These are phyloP conservation scores for Baronia brevicornis DNA, from an alignment of 2,888 invertebrate species.

Conservation along the genomic window DNA sequence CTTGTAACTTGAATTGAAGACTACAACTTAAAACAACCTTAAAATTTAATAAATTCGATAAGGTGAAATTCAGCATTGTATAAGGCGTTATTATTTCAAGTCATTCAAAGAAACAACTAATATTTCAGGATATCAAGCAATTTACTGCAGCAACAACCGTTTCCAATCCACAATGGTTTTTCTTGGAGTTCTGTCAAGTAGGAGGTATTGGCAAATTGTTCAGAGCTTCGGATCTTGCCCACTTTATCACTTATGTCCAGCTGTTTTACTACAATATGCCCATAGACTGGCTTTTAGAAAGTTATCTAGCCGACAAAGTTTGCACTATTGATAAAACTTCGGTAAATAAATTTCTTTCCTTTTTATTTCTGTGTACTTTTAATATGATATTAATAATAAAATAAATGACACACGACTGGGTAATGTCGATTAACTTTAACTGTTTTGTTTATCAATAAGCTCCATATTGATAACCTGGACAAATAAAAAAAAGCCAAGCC, in stretches of 20 bases:
- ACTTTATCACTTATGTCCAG: conserved; percentile 93
- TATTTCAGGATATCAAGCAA: conserved; percentile 43
- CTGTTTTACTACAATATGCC: conserved; percentile 98
- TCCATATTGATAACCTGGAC: too few species aligned
- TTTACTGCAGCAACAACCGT: conserved; percentile 33
- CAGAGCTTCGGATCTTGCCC: conserved; percentile 88
- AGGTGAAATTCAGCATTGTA: too few species aligned
- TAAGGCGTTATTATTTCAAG: background rate
- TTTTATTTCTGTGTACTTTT: background rate
- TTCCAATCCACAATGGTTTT: conserved; percentile 85
- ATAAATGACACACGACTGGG: too few species aligned
- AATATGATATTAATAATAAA: too few species aligned
- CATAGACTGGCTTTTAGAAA: conserved; percentile 96
- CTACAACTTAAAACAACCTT: too few species aligned
- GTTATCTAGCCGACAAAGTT: conserved; percentile 91
- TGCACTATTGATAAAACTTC: conserved; percentile 86
- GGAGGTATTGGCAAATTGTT: conserved; percentile 98
- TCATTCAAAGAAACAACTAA: too few species aligned
- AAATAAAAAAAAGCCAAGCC: too few species aligned
- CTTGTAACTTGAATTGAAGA: too few species aligned
- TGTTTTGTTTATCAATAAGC: too few species aligned
- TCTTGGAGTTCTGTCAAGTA: conserved; percentile 93
- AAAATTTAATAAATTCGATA: too few species aligned
- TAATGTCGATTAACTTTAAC: too few species aligned
- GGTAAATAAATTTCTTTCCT: conserved; percentile 64